Percentiles rank a stretch among this genome's conserved stretches.
phyloP scores from a whole-genome alignment of 2,113 vertebrate species.

The Blennius ocellaris region DNA sequence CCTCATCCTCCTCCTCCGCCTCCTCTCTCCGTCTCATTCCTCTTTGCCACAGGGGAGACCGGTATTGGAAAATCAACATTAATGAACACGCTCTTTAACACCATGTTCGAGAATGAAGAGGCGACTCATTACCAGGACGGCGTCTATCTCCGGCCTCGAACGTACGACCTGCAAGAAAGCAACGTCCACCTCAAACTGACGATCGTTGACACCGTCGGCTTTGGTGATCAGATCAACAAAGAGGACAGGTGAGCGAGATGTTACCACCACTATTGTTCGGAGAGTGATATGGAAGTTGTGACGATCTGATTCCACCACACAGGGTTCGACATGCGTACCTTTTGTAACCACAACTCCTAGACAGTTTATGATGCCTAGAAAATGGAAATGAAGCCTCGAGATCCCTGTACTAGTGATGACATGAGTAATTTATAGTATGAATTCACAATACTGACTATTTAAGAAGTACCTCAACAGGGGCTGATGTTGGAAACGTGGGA shows the following conservation, averaged over 20 bases:
- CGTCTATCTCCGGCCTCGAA: constrained; percentile 91
- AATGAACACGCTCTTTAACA: constrained; percentile 99
- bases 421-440: too few relatives aligned
- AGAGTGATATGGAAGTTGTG: too few relatives aligned
- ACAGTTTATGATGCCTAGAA: too few relatives aligned
- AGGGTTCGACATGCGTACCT: too few relatives aligned
- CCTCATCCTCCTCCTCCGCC: not conserved
- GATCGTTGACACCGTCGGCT: constrained; percentile 95
- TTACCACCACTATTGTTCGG: too few relatives aligned
- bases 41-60: constrained; percentile 89
- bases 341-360: too few relatives aligned
- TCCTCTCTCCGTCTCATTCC: not conserved
- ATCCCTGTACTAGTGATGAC: too few relatives aligned
- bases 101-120: constrained; percentile 96
- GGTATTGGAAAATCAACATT: constrained; percentile 97
- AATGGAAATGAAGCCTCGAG: too few relatives aligned
- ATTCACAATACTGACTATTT: too few relatives aligned
- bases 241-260: constrained; percentile 90
- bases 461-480: too few relatives aligned
- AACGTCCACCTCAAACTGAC: constrained; percentile 96
- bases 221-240: constrained; percentile 98
- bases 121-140: constrained; percentile 94
- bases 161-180: constrained; percentile 95
- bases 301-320: too few relatives aligned
- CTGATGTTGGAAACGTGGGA: too few relatives aligned